Evolutionary conservation across 2,113 vertebrate species (phyloP).

Genomic region (Callocephalon fimbriatum): DNA sequence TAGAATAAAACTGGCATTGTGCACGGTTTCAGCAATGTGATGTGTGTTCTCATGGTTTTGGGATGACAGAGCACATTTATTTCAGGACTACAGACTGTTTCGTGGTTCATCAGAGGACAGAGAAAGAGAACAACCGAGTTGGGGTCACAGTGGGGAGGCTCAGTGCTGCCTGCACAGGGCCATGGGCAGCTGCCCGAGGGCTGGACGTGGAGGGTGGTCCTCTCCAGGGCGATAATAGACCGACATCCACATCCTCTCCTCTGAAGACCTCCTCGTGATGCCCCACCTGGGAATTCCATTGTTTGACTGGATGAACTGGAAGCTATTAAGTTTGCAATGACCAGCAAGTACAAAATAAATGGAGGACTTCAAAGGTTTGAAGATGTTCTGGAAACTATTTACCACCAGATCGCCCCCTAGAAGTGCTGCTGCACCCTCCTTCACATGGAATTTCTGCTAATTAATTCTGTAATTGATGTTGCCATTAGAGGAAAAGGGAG

Average conservation of each 20-base stretch:
- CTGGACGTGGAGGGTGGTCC: not conserved
- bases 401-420: rapidly evolving
- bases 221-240: rapidly evolving
- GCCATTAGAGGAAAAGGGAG: not conserved
- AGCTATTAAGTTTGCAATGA: not conserved
- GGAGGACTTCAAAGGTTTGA: slow-evolving; percentile 5
- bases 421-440: not conserved
- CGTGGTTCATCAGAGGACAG: rapidly evolving
- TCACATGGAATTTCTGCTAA: not conserved
- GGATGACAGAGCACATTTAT: not conserved
- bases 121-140: rapidly evolving
- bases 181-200: not conserved
- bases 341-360: not conserved
- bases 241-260: not conserved
- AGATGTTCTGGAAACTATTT: not conserved
- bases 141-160: not conserved
- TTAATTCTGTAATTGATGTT: not conserved
- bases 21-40: rapidly evolving
- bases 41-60: rapidly evolving
- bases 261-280: not conserved
- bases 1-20: rapidly evolving
- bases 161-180: rapidly evolving
- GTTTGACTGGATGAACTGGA: not conserved
- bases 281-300: not conserved
- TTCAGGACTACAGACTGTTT: rapidly evolving